Evolutionary conservation across 1,140 invertebrate genomes (phyloP).

Genomic region (Ridgeia piscesae): DNA sequence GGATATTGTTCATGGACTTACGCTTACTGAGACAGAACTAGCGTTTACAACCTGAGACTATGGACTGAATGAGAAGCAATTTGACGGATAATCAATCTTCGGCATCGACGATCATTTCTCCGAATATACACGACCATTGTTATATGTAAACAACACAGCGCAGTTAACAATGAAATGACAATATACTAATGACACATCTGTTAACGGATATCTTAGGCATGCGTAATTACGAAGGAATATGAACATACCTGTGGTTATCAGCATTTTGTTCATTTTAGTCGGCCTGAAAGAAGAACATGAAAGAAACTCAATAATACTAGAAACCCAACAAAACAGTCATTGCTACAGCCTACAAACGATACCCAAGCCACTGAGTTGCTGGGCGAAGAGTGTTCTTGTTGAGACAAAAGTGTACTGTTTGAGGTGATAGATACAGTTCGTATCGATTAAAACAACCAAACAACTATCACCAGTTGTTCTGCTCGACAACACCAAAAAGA

Average conservation of each 20-base stretch:
- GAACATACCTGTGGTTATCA: neutral
- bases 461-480: no score
- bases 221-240: neutral
- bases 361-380: neutral
- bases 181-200: neutral
- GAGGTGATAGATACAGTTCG: no score
- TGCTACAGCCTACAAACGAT: neutral
- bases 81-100: no score
- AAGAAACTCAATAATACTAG: neutral
- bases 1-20: no score
- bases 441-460: no score
- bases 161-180: neutral
- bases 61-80: no score
- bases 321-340: neutral
- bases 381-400: no score
- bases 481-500: no score
- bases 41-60: no score
- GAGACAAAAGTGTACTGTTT: no score
- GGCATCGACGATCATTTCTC: neutral
- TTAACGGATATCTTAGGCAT: neutral
- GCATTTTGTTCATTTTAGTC: neutral
- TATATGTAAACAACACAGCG: neutral
- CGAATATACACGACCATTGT: neutral
- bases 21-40: no score
- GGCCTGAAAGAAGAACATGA: neutral